A percentile compares a stretch with the other conserved stretches of the same genome.
These are phyloP conservation scores for Ypsolopha scabrella DNA, from an alignment of 2,888 invertebrate species.

Conservation along the genomic window DNA sequence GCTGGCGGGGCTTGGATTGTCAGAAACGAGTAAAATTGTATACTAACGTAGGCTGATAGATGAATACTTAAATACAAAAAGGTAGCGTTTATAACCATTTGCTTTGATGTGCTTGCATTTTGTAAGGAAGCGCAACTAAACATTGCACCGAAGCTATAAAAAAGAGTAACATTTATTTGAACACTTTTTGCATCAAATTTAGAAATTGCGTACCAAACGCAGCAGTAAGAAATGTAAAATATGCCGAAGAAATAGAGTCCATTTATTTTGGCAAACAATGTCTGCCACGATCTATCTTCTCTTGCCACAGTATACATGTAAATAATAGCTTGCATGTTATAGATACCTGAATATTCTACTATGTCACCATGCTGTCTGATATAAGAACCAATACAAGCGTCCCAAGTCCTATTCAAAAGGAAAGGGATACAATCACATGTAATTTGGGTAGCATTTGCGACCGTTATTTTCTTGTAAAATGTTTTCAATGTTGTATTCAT, in stretches of 20 bases:
- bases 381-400: slow-evolving; percentile 42
- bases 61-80: slow-evolving; percentile 39
- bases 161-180: slow-evolving; percentile 23
- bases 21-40: slow-evolving; percentile 41
- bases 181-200: slow-evolving; percentile 23
- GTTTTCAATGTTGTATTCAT: slow-evolving; percentile 34
- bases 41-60: slow-evolving; percentile 34
- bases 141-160: no score
- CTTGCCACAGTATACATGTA: slow-evolving; percentile 42
- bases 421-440: slow-evolving; percentile 22
- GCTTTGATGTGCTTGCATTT: slow-evolving; percentile 31
- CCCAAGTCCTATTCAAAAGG: slow-evolving; percentile 38
- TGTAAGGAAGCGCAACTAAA: slow-evolving; percentile 32
- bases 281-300: slow-evolving; percentile 32
- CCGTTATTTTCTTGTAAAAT: slow-evolving; percentile 24
- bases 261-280: slow-evolving; percentile 26
- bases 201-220: slow-evolving; percentile 29
- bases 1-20: slow-evolving; percentile 39
- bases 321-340: slow-evolving; percentile 29
- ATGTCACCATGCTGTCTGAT: slow-evolving; percentile 35
- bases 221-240: slow-evolving; percentile 32
- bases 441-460: slow-evolving; percentile 22
- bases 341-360: slow-evolving; percentile 44
- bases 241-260: slow-evolving; percentile 38
- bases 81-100: slow-evolving; percentile 32